Base-by-base conservation (phyloP, 92 coral and sea anemone species). In the Palythoa heliodiscus region DNA sequence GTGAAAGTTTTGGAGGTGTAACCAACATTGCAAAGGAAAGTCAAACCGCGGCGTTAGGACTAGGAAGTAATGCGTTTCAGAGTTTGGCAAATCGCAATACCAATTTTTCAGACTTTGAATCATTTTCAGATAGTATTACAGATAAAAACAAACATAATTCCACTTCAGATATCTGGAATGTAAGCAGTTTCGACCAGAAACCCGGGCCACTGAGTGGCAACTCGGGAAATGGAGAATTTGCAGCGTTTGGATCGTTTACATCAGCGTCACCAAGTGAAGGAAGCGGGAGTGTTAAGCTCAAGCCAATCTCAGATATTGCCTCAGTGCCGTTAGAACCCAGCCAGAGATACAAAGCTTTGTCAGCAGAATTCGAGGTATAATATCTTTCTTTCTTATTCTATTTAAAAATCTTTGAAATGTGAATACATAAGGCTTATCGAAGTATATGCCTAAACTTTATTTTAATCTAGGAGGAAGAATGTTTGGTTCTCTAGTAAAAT, bases 281-380 rank as follows among this genome's bases (percentile, higher is more conserved):
- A 82, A 70, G 73, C 22, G 60, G 69, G 15, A 11, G 37, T 7
- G 13, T 43, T 29, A 73, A 52, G 8, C 69, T 70, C 53, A 82
- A 79, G 76, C 88, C 90, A 24, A 77, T 78, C 73, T 72, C 29
- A 71, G 82, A 24, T 57, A 86, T 93, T 23, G 93, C 85, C 71
- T 85, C 96, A 71, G 93, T 92, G 71, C 95, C 99, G 11, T 70
- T 96, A 75, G 98, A 96, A 78, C 95, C 93, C 35, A 70, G 97
- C n/a, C 95, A 96, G 54, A 93, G 99, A 47, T 96, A 96, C 64
- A 94, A 92, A 76, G 88, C 92, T 35, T 75, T 96, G 54, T 92
- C 94, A 73, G 89, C 88, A 70, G 96, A 96, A 23, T 91, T 88
- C 48, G 98, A 92, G 98, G 99, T 96, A 87, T 22, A 85, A 25